Conservation (phyloP, 1,140 invertebrate species). For the Trinorchestia longiramus region DNA sequence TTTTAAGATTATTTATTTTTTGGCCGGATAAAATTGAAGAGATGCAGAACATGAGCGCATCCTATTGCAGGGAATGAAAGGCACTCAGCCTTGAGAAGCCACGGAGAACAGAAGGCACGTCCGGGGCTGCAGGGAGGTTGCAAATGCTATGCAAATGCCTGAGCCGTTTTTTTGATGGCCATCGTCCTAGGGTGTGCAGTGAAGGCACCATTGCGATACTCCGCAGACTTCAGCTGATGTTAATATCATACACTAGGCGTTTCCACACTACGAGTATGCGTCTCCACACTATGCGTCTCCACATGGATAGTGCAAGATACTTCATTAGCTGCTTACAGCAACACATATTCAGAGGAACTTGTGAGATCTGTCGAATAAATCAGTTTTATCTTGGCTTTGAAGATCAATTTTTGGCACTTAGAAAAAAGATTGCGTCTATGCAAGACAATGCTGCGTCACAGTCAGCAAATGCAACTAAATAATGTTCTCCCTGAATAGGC, state of each 20-base stretch:
- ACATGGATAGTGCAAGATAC: too few species aligned
- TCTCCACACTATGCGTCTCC: too few species aligned
- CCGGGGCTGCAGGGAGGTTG: background rate
- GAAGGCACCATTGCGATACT: background rate
- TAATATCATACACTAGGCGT: background rate
- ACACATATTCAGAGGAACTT: background rate
- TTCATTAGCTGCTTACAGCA: background rate
- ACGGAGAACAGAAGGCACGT: background rate
- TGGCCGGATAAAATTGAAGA: too few species aligned
- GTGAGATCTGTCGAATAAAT: too few species aligned
- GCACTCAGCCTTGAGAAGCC: background rate
- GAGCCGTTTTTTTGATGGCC: background rate
- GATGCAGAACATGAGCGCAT: background rate
- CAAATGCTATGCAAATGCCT: slow-evolving; percentile 30
- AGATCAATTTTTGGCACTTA: too few species aligned
- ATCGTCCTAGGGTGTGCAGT: background rate
- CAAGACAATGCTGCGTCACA: too few species aligned
- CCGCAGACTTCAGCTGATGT: background rate
- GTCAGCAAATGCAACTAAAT: too few species aligned
- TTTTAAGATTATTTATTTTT: too few species aligned
- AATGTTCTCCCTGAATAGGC: too few species aligned
- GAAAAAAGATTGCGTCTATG: too few species aligned
- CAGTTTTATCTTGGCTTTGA: too few species aligned
- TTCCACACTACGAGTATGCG: background rate
- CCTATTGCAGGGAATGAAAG: background rate